A percentile compares a stretch with the other conserved stretches of the same genome.
Evolutionary conservation across 2,797 vertebrate species (phyloP).

Genomic region (Sebastes itinus): DNA sequence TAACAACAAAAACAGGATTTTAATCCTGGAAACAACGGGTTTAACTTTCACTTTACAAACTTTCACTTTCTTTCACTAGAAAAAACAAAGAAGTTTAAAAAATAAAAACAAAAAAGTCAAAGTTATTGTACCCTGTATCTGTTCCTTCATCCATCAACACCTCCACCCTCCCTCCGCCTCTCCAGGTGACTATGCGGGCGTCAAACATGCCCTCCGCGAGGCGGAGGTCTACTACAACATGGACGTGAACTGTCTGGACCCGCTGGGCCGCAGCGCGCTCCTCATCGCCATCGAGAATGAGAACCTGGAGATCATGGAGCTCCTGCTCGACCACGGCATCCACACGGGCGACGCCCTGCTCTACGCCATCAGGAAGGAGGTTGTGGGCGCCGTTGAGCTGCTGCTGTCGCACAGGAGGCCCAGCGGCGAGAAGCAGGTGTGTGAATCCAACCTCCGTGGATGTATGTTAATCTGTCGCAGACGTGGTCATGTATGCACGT

Average conservation of each 20-base stretch:
- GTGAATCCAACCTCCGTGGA: background rate
- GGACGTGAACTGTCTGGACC: constrained; percentile 97
- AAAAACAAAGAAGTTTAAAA: too few relatives aligned
- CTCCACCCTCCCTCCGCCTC: too few relatives aligned
- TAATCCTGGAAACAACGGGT: too few relatives aligned
- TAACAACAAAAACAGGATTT: too few relatives aligned
- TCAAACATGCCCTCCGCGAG: constrained; percentile 93
- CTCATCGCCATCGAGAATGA: constrained; percentile 98
- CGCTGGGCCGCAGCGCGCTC: constrained; percentile 92
- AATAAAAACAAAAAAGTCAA: too few relatives aligned
- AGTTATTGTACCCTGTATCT: background rate
- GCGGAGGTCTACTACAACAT: constrained; percentile 97
- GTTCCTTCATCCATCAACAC: background rate
- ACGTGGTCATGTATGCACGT: too few relatives aligned
- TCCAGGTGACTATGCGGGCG: constrained; percentile 91
- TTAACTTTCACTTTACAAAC: too few relatives aligned
- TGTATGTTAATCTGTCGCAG: background rate
- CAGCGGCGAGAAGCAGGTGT: constrained; percentile 93
- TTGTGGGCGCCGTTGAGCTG: constrained; percentile 95
- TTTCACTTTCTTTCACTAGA: too few relatives aligned
- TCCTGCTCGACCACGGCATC: constrained; percentile 90
- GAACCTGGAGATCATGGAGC: constrained; percentile 97
- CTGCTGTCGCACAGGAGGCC: constrained; percentile 92
- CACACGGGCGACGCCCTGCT: constrained; percentile 94
- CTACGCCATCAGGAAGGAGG: constrained; percentile 95